Base-by-base conservation (phyloP, 2,888 invertebrate genomes). In the Melanostoma mellinum region DNA sequence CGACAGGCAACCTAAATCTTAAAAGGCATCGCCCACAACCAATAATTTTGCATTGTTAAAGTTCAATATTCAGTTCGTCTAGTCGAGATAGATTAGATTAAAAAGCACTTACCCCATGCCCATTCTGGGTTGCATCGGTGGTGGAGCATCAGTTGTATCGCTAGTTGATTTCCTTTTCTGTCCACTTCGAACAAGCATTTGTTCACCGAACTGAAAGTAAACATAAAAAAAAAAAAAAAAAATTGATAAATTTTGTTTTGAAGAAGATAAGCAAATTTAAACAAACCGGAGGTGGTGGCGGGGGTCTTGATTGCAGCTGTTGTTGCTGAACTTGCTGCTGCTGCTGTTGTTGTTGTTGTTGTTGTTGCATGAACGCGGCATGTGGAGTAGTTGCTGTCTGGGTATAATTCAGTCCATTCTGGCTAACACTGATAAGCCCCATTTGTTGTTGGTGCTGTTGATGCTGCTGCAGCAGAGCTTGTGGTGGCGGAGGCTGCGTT, bases 91-190 rank as follows among this genome's bases (percentile, higher is more conserved):
- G 6, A 38, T 20, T 6, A 42, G n/a, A 42, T 6, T 30, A 3
- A 67, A 58, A 53, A 44, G 30, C n/a, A 72, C 85, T 80, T 80
- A 85, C 85, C 85, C 85, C 30, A 85, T 68, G 56, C 85, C 85
- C 40, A 85, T 67, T 72, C 80, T 68, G 0, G 85, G 40, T 68
- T 85, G 85, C 36, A 68, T 56, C n/a, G 50, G 68, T 20, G 85
- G 72, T 8, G 85, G 76, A 5, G 80, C 80, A 10, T 85, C 85
- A 6, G 71, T 48, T 3, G 68, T 33, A 35, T 85, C 85, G 9
- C 68, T 80, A 4, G 80, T 80, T 10, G 85, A 85, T 52, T 85
- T 85, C 4, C 85, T 67, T 53, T 85, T 85, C 9, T 80, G 80
- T 50, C 85, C 85, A 52, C 71, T 6, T 9, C 76, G 76, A 9